Percentiles rank a stretch among this genome's conserved stretches.
phyloP scores from a whole-genome alignment of 2,113 vertebrate species.

The Apteryx mantelli region DNA sequence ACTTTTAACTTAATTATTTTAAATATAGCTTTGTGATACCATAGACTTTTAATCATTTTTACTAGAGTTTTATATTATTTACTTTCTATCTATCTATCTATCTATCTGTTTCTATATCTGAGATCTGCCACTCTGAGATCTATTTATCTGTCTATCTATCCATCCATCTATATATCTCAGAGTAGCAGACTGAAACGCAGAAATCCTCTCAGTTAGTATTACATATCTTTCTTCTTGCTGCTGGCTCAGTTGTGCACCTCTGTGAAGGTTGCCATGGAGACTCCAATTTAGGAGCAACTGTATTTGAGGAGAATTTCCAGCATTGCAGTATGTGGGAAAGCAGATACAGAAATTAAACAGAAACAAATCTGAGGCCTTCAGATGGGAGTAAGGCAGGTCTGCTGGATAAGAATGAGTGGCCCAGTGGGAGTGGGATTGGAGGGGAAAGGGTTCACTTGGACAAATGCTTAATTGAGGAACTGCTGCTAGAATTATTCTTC shows the following conservation, averaged over 20 bases:
- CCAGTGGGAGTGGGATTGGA: background rate
- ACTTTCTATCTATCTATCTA: background rate
- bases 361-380: background rate
- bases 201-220: background rate
- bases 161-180: background rate
- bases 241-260: background rate
- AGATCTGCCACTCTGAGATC: no score
- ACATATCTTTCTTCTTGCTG: background rate
- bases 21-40: background rate
- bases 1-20: background rate
- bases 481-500: background rate
- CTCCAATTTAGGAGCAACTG: background rate
- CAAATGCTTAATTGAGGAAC: background rate
- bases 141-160: no score
- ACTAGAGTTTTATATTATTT: background rate
- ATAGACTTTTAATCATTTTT: background rate
- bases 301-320: conserved; percentile 43
- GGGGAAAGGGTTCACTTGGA: background rate
- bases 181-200: background rate
- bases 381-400: background rate
- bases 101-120: no score
- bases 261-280: conserved; percentile 62
- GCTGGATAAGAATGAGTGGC: background rate
- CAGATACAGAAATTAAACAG: background rate
- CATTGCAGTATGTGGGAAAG: background rate